Conservation (phyloP, 2,888 invertebrate species). For the Folsomia manolachei region DNA sequence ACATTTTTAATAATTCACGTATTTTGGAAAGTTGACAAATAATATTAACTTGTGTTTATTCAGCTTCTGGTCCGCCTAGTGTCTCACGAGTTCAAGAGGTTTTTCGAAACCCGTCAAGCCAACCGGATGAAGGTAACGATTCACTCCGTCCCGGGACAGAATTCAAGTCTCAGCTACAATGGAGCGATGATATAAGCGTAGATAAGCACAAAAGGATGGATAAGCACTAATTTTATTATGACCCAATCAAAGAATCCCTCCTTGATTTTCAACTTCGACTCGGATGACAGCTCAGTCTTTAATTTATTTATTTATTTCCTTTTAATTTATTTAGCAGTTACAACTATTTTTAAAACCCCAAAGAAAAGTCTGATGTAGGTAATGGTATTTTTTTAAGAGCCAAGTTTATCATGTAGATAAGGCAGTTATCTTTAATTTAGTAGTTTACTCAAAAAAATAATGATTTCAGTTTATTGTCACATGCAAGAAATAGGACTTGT, state of each 20-base stretch:
- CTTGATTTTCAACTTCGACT: background rate
- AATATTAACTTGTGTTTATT: conserved; percentile 35
- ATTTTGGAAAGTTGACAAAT: conserved; percentile 20
- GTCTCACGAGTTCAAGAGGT: conserved; percentile 54
- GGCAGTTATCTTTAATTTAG: too few relatives aligned
- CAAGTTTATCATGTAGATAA: background rate
- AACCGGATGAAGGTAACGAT: conserved; percentile 45
- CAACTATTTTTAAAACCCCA: background rate
- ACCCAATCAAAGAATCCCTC: background rate
- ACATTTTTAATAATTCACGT: too few relatives aligned
- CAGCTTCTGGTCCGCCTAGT: conserved; percentile 56
- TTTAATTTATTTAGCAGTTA: background rate
- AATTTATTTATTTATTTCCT: background rate
- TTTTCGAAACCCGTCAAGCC: conserved; percentile 40
- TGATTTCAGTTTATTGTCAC: too few relatives aligned
- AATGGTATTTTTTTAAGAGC: background rate
- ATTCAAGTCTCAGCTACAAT: background rate
- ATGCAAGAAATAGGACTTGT: too few relatives aligned
- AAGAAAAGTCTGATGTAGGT: conserved; percentile 27
- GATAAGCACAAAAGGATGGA: background rate
- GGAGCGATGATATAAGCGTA: background rate
- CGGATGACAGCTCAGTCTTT: background rate
- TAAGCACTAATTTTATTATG: background rate
- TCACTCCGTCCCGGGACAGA: conserved; percentile 20
- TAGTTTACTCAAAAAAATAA: too few relatives aligned